Percentiles rank a stretch among this genome's conserved stretches.
Evolutionary conservation across 2,888 invertebrate species (phyloP).

Genomic region (Scelioninae gen. 2): DNA sequence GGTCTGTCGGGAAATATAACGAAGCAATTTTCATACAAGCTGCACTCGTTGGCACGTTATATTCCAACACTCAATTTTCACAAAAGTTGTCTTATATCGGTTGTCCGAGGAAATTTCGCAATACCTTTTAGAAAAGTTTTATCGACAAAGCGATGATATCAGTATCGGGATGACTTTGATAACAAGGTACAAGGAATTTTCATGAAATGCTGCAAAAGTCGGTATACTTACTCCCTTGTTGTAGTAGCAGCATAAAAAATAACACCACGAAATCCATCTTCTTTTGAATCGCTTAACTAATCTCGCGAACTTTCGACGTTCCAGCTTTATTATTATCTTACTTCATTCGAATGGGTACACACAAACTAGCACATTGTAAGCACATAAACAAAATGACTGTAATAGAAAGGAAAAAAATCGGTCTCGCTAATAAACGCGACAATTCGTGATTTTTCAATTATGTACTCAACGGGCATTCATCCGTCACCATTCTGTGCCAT

Average conservation of each 20-base stretch:
- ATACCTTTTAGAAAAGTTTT: slow-evolving; percentile 17
- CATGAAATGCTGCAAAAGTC: slow-evolving; percentile 18
- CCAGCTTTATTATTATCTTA: slow-evolving; percentile 21
- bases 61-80: slow-evolving; percentile 35
- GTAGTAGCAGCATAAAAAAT: slow-evolving; percentile 55
- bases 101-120: slow-evolving; percentile 22
- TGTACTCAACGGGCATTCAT: slow-evolving; percentile 36
- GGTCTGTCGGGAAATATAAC: slow-evolving; percentile 31
- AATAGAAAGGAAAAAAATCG: background rate
- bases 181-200: slow-evolving; percentile 38
- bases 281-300: slow-evolving; percentile 42
- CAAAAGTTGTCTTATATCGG: slow-evolving; percentile 10
- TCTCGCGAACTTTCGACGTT: slow-evolving; percentile 27
- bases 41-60: background rate
- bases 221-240: slow-evolving; percentile 49
- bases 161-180: slow-evolving; percentile 31
- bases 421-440: slow-evolving; percentile 39
- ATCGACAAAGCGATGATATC: slow-evolving; percentile 27
- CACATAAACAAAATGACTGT: slow-evolving; percentile 28
- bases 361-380: slow-evolving; percentile 24
- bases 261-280: slow-evolving; percentile 59
- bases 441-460: slow-evolving; percentile 49
- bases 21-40: slow-evolving; percentile 35
- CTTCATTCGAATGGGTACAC: slow-evolving; percentile 5
- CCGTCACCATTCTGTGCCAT: slow-evolving; percentile 24